Base-by-base conservation (phyloP, 2,888 invertebrate genomes). In the Dorcus hopei region DNA sequence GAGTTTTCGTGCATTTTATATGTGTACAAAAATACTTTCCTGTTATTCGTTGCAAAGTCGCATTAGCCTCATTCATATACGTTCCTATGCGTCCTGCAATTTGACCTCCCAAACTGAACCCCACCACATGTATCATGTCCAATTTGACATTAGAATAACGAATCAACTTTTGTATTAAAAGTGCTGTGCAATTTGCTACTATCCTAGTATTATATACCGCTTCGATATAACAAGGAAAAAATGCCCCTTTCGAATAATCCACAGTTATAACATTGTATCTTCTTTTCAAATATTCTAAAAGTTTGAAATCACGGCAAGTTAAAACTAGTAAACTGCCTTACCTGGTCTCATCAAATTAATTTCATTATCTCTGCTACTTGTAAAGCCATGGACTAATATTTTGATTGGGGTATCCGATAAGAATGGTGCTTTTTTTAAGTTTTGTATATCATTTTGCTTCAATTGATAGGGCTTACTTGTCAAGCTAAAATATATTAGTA, bases 41-140 rank as follows among this genome's bases (percentile, higher is more conserved):
- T 50, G 86, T 83, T 42, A 87, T 81, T 55, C 85, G 77, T 1
- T 76, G 74, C 23, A 87, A 69, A 38, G 65, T 74, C 7, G 83
- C 81, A 11, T 74, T 51, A 16, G 19, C 9, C 9, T 43, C 71
- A 23, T 74, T 77, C 33, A 85, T 52, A 70, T 80, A 80, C 63
- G 81, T 80, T 3, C 80, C 77, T 0, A 82, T 76, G 52, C 75
- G 80, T 0, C 86, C 87, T 0, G 85, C 82, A 0, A 80, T 78
- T 60, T 87, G 87, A 0, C 80, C 86, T 0, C 87, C 87, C 9
- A 87, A 79, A 69, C 87, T 87, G 68, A 87, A 87, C 0, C 87
- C 87, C 48, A 87, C 82, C 0, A 86, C 70, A 66, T 87, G 87
- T 52, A 87, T 77, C 49, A 70, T 70, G 1, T 78, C 67, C n/a